Evolutionary conservation across 2,797 vertebrate genomes (phyloP), one percentile per base, ranked within the genome.

Genomic region (Amphiprion clarkii): DNA sequence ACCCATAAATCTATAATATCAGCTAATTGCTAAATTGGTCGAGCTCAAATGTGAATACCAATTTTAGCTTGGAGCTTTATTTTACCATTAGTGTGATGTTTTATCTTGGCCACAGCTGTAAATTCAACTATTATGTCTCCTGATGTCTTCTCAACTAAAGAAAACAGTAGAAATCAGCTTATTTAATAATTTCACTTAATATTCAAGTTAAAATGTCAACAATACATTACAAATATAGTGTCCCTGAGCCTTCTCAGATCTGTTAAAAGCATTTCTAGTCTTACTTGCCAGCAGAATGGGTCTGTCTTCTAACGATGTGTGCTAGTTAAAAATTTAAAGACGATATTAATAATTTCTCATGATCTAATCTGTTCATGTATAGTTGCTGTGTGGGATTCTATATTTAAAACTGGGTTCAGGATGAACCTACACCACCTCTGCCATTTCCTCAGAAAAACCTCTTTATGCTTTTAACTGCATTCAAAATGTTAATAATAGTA

Each of bases 301-400:
- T 76, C 76, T 76, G 71, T 78, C 78, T 81, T 82, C 84, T 81
- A 71, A 83, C 63, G 31, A 72, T 79, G 76, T 79, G 79, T 25
- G 17, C 79, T 85, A 17, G 29, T 95, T 92, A 95, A 95, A 93
- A 84, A 91, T 94, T 89, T 69, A 88, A 90, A 90, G 51, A 67
- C 63, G 53, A 74, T 79, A 93, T 95, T 81, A 95, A 95, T 94
- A 85, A 95, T 94, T 95, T 84, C 86, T 85, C 62, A 3, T 64
- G 70, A 87, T 89, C 79, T 83, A 84, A 92, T 91, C 79, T 85
- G 76, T 91, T 86, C 76, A 55, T 89, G 87, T 87, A 44, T 70
- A 74, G 77, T 76, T 57, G 71, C 86, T 88, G 71, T 90, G 89
- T 80, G 75, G 83, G 76, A 65, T 79, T 92, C 94, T 95, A 94